A percentile compares a stretch with the other conserved stretches of the same genome.
These are phyloP conservation scores for Morus bassanus DNA, from an alignment of 2,797 vertebrate genomes.

Conservation along the genomic window DNA sequence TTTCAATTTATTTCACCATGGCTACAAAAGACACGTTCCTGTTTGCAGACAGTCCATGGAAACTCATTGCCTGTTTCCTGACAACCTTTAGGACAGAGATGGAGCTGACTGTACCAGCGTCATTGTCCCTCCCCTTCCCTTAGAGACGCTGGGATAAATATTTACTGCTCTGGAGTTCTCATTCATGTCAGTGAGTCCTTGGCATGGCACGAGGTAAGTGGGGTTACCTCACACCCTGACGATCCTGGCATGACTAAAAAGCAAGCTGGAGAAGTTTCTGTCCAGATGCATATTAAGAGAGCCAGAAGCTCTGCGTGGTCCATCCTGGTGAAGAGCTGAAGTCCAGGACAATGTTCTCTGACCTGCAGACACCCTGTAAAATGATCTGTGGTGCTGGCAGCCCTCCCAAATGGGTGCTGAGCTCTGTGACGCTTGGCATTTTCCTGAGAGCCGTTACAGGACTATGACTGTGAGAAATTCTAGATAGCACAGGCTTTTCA, in stretches of 20 bases:
- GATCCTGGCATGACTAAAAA: neutral
- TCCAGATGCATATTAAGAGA: neutral
- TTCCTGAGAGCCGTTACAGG: neutral
- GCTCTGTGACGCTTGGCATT: neutral
- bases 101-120: neutral
- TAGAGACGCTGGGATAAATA: conserved; percentile 30
- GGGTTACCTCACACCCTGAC: neutral
- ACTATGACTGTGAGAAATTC: neutral
- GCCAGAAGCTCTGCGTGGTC: neutral
- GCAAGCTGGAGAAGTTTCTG: neutral
- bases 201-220: neutral
- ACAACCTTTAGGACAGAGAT: neutral
- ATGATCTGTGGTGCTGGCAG: neutral
- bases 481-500: neutral
- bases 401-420: neutral
- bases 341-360: neutral
- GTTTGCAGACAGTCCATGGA: neutral
- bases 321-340: neutral
- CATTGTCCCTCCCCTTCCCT: neutral
- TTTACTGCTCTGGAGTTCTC: neutral
- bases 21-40: conserved; percentile 16
- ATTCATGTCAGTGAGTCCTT: neutral
- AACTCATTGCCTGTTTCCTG: conserved; percentile 15
- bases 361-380: neutral
- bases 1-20: conserved; percentile 44